A percentile compares a stretch with the other conserved stretches of the same genome.
These are phyloP conservation scores for Byasa hedistus DNA, from an alignment of 2,888 invertebrate genomes.

Conservation along the genomic window DNA sequence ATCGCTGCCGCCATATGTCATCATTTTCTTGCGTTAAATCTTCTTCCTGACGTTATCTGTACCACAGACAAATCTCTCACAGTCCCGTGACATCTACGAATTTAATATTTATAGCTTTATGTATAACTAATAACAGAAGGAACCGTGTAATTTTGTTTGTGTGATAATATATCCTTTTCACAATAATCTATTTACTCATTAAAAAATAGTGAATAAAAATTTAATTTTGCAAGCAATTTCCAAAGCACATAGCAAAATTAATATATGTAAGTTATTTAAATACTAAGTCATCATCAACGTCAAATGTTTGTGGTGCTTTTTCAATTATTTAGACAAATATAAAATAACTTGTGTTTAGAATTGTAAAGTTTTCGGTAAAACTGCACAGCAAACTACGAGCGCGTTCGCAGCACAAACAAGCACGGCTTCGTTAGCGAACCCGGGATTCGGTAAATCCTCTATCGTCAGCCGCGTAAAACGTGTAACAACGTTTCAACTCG, in stretches of 20 bases:
- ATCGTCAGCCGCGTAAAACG: constrained; percentile 52
- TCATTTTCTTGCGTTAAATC: constrained; percentile 27
- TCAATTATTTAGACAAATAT: constrained; percentile 19
- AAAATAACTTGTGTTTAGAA: constrained; percentile 21
- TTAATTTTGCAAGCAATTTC: background rate
- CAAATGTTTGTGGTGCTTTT: constrained; percentile 13
- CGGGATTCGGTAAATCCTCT: constrained; percentile 55
- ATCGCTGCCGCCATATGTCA: constrained; percentile 25
- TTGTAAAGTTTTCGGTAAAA: constrained; percentile 25
- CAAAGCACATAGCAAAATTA: constrained; percentile 1
- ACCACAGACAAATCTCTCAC: constrained; percentile 26
- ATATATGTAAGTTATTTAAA: constrained; percentile 14
- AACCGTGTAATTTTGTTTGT: background rate
- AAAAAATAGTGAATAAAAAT: too few species aligned
- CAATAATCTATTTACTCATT: background rate
- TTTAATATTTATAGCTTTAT: constrained; percentile 23
- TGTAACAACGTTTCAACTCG: constrained; percentile 37
- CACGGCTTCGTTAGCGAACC: constrained; percentile 58
- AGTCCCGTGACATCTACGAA: constrained; percentile 21
- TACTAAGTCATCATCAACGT: constrained; percentile 14
- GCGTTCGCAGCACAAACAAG: constrained; percentile 48
- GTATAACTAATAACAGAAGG: constrained; percentile 7
- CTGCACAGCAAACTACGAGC: constrained; percentile 32
- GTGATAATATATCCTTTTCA: background rate
- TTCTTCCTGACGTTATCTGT: constrained; percentile 26